Evolutionary conservation across 2,113 vertebrate species (phyloP).

Genomic region (Dasyornis broadbenti): DNA sequence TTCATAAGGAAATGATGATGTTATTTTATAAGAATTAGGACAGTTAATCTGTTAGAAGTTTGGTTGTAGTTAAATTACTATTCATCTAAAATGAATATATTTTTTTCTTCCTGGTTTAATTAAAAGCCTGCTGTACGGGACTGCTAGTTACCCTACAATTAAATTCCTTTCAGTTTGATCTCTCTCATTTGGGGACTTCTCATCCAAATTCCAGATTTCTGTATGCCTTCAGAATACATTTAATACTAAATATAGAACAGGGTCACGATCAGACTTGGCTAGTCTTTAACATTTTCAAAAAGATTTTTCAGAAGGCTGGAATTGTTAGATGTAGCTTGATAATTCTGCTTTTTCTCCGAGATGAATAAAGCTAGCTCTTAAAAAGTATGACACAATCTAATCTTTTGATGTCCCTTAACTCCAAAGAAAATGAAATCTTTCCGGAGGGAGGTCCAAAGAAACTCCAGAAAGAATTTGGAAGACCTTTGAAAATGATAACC

Average conservation of each 20-base stretch:
- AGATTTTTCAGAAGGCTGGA: conserved; percentile 11
- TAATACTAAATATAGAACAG: conserved; percentile 9
- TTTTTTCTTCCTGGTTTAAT: not conserved
- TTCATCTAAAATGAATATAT: not conserved
- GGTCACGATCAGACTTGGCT: not conserved
- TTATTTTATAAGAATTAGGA: not conserved
- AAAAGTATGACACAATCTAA: conserved; percentile 39
- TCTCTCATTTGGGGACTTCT: not conserved
- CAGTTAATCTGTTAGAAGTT: not conserved
- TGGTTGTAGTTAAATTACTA: not conserved
- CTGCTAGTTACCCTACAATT: not conserved
- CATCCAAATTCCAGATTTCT: conserved; percentile 2
- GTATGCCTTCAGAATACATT: not conserved
- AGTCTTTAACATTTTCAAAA: conserved; percentile 3
- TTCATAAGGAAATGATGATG: not conserved
- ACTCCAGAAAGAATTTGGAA: conserved; percentile 63
- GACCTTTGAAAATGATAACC: conserved; percentile 66
- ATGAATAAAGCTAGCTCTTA: conserved; percentile 20
- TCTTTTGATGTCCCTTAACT: conserved; percentile 65
- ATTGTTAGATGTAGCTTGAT: conserved; percentile 46
- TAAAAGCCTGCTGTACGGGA: not conserved
- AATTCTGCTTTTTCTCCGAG: conserved; percentile 57
- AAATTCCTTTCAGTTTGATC: not conserved
- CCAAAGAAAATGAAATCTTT: conserved; percentile 66
- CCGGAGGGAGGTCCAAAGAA: conserved; percentile 55